Conservation (phyloP, 2,797 vertebrate species). For the Enteromius mattozi region DNA sequence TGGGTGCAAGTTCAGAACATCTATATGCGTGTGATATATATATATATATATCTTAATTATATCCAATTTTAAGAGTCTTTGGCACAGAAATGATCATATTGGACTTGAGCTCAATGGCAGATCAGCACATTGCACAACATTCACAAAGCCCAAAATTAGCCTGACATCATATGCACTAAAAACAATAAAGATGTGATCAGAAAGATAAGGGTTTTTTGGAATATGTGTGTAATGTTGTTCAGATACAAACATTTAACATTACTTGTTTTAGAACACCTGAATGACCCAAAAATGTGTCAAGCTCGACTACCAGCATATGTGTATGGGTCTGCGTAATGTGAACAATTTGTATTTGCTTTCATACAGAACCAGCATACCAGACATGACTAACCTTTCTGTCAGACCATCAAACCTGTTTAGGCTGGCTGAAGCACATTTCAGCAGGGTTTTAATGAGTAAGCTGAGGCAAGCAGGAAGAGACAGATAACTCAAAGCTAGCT, state of each 20-base stretch:
- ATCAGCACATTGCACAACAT: conserved; percentile 18
- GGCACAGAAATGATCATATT: neutral
- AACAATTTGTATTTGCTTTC: neutral
- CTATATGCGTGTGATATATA: neutral
- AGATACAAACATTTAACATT: neutral
- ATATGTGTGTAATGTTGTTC: neutral
- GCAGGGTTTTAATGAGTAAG: neutral
- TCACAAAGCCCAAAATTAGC: neutral
- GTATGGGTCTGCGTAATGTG: neutral
- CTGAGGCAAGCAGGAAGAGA: neutral
- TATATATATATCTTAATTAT: neutral
- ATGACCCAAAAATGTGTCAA: neutral
- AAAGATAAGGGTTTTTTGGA: neutral
- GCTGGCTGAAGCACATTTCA: neutral
- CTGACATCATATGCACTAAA: neutral
- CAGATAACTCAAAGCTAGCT: neutral
- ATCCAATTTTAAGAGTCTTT: conserved; percentile 27
- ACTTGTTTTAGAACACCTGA: neutral
- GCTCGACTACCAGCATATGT: neutral
- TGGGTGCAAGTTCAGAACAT: neutral
- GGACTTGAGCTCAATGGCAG: neutral
- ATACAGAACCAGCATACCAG: neutral
- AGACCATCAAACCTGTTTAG: neutral
- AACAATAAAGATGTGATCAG: neutral
- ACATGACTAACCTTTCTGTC: neutral